These are phyloP conservation scores for Pedicia rivosa DNA, from an alignment of 2,888 invertebrate genomes.

Conservation along the genomic window DNA sequence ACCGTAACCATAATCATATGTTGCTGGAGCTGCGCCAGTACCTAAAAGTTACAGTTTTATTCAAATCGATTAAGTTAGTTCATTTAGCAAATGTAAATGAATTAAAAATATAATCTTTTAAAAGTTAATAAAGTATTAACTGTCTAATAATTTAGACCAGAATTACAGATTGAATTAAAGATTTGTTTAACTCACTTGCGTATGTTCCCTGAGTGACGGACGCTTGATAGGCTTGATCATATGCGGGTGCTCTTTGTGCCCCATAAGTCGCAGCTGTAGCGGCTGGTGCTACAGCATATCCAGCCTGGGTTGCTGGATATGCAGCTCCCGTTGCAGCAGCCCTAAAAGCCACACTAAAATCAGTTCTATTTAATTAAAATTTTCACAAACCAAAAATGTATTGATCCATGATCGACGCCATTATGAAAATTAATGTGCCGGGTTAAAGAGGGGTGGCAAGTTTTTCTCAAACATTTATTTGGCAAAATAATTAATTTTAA, in stretches of 20 bases:
- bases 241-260: conserved; percentile 58
- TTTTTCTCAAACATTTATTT: too few species aligned
- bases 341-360: too few species aligned
- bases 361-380: too few species aligned
- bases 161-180: too few species aligned
- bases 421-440: conserved; percentile 5
- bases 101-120: too few species aligned
- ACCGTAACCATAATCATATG: conserved; percentile 54
- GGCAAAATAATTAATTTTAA: too few species aligned
- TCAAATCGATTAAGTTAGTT: too few species aligned
- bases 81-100: too few species aligned
- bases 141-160: too few species aligned
- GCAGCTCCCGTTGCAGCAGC: conserved; percentile 64
- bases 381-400: conserved; percentile 1
- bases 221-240: conserved; percentile 71
- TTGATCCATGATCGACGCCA: conserved; percentile 6
- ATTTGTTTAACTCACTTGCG: conserved; percentile 32
- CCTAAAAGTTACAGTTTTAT: too few species aligned
- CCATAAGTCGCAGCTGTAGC: conserved; percentile 73
- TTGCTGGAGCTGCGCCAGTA: conserved; percentile 38
- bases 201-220: conserved; percentile 59
- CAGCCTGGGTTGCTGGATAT: conserved; percentile 68
- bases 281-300: conserved; percentile 68
- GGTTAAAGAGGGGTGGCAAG: too few species aligned
- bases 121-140: too few species aligned